phyloP scores from a whole-genome alignment of 2,113 vertebrate genomes.

The Lagopus muta region DNA sequence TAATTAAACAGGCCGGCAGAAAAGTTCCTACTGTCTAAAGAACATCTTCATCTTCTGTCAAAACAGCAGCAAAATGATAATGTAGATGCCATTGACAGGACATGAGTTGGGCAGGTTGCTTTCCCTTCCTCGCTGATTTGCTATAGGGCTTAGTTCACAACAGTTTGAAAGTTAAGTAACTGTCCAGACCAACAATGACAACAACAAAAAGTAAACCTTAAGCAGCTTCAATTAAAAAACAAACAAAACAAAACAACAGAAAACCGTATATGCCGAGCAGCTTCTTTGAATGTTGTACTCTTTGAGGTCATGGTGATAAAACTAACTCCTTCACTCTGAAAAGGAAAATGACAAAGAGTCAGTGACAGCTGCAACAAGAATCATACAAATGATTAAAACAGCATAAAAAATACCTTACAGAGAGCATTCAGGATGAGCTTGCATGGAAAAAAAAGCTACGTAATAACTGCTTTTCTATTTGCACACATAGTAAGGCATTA shows the following conservation, averaged over 20 bases:
- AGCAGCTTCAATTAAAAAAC: slow-evolving; percentile 70
- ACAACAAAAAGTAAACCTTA: slow-evolving; percentile 65
- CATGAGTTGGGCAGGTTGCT: slow-evolving; percentile 46
- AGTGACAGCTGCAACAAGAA: background rate
- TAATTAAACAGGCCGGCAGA: slow-evolving; percentile 24
- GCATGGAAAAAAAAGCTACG: background rate
- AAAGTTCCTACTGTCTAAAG: slow-evolving; percentile 35
- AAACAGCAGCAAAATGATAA: slow-evolving; percentile 62
- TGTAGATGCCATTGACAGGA: slow-evolving; percentile 38
- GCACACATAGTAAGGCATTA: background rate
- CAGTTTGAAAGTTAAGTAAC: slow-evolving; percentile 23
- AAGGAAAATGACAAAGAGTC: slow-evolving; percentile 55
- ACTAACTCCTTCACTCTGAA: slow-evolving; percentile 79
- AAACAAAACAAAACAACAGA: background rate
- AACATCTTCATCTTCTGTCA: slow-evolving; percentile 38
- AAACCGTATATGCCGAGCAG: slow-evolving; percentile 48
- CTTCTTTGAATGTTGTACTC: slow-evolving; percentile 64
- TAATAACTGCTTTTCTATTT: background rate
- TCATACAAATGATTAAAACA: background rate
- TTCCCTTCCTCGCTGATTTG: slow-evolving; percentile 56
- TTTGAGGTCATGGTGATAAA: slow-evolving; percentile 47
- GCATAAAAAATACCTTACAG: background rate
- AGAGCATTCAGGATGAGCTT: background rate
- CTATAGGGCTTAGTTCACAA: slow-evolving; percentile 49
- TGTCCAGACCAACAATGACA: slow-evolving; percentile 46